Conservation (phyloP, 2,888 invertebrate genomes). For the Brachynemurus nebulosus region DNA sequence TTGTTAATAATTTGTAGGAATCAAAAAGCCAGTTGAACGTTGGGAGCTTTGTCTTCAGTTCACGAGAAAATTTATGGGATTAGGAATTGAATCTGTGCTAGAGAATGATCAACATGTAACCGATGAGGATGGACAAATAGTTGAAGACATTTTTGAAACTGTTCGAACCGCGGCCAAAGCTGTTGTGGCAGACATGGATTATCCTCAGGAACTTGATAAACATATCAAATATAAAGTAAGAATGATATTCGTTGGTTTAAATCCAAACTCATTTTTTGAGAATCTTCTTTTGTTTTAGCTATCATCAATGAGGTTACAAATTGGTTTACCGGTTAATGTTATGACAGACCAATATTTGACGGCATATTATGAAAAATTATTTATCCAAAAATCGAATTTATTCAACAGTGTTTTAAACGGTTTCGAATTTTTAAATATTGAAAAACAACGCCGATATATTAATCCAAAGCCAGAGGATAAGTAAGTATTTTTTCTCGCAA, state of each 20-base stretch:
- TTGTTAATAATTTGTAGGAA: constrained; percentile 20
- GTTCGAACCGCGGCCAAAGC: constrained; percentile 21
- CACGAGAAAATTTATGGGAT: constrained; percentile 33
- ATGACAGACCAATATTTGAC: constrained; percentile 28
- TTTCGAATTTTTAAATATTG: constrained; percentile 30
- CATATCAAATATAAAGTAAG: constrained; percentile 30
- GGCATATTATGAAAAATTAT: constrained; percentile 30
- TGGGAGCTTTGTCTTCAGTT: constrained; percentile 39
- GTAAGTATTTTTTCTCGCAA: constrained; percentile 15
- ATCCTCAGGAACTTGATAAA: constrained; percentile 21
- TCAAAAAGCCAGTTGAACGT: constrained; percentile 24
- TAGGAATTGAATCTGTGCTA: constrained; percentile 32
- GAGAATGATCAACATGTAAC: constrained; percentile 26
- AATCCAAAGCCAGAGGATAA: constrained; percentile 28
- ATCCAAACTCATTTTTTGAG: not conserved
- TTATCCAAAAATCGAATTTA: constrained; percentile 35
- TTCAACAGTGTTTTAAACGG: constrained; percentile 36
- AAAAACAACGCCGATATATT: constrained; percentile 29
- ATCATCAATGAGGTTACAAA: constrained; percentile 30
- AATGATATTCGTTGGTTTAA: too few relatives aligned
- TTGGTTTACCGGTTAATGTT: constrained; percentile 31
- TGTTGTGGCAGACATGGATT: constrained; percentile 20
- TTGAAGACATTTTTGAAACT: constrained; percentile 23
- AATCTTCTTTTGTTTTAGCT: constrained; percentile 27
- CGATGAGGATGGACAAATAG: constrained; percentile 18